These are phyloP conservation scores for Dryobotodes eremita DNA, from an alignment of 2,888 invertebrate species.

Conservation along the genomic window DNA sequence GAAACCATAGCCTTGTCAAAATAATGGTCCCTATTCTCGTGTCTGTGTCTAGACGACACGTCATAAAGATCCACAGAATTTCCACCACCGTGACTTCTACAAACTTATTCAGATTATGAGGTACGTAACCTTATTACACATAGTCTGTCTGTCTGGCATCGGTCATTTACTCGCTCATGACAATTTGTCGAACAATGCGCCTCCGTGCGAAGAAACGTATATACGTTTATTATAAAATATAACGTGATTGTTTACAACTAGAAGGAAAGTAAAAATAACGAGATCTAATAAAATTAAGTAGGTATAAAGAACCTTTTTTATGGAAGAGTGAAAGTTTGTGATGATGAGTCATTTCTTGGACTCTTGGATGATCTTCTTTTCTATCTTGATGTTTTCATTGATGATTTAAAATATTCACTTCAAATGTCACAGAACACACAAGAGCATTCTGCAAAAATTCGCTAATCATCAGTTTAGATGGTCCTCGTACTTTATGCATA, in stretches of 20 bases:
- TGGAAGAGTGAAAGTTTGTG: not conserved
- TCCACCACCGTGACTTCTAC: constrained; percentile 1
- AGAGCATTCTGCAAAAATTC: not conserved
- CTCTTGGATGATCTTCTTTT: too few species aligned
- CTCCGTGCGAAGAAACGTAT: constrained; percentile 42
- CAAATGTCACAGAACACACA: too few species aligned
- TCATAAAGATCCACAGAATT: constrained; percentile 9
- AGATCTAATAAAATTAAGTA: constrained; percentile 3
- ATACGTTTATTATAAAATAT: constrained; percentile 3
- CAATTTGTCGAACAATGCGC: constrained; percentile 54
- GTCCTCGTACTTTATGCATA: too few species aligned
- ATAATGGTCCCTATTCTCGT: not conserved
- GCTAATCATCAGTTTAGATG: not conserved
- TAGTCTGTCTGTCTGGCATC: constrained; percentile 20
- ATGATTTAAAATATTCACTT: not conserved
- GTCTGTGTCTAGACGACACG: constrained; percentile 27
- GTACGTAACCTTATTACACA: constrained; percentile 16
- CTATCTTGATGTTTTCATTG: not conserved
- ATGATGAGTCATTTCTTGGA: not conserved
- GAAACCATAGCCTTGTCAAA: not conserved
- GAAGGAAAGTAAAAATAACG: constrained; percentile 30
- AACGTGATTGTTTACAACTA: constrained; percentile 18
- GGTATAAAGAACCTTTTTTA: not conserved
- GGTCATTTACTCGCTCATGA: constrained; percentile 45
- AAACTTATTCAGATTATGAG: constrained; percentile 24